Base-by-base conservation (phyloP, 2,888 invertebrate genomes). In the Poecilus cupreus region DNA sequence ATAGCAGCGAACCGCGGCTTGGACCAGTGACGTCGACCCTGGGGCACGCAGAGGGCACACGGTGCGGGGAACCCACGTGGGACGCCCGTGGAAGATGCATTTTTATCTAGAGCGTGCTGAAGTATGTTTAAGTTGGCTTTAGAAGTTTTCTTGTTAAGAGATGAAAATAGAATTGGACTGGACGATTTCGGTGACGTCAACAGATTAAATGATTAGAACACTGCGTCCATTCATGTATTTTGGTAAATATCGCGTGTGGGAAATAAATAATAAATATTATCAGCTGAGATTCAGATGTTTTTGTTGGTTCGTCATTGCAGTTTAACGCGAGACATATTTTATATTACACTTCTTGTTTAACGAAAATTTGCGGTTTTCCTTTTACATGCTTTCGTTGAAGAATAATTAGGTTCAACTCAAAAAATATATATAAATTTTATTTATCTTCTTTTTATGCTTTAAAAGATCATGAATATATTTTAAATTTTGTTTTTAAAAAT, bases 1-100 rank as follows among this genome's bases (percentile, higher is more conserved):
- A 51, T 70, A 79, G 79, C 68, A 26, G 64, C 77, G 70, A 49
- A 51, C 79, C 49, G 51, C 46, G 46, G 68, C 79, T 46, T 49
- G 26, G 46, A 37, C 46, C 68, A 68, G 32, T 8, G 64, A 8
- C 64, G 37, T 6, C 64, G 60, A 24, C n/a, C n/a, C 26, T 60
- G 60, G 60, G 60, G 37, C 64, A 68, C 24, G 13, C 18, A 32
- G 6, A 18, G 64, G 60, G 11, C 32, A 18, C 1, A 20, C 2
- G 10, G 18, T 4, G 10, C 6, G 8, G n/a, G 37, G 26, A 26
- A 26, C 16, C 60, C 60, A 11, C 32, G 4, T 37, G 32, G 26
- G 32, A 60, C 64, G 64, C 32, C 10, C 37, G 8, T 68, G 64
- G 60, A 60, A 51, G 51, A 18, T 68, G 64, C 64, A 68, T 68